Evolutionary conservation across 92 coral and sea anemone species (phyloP).

Genomic region (Umimayanthus chanpuru): DNA sequence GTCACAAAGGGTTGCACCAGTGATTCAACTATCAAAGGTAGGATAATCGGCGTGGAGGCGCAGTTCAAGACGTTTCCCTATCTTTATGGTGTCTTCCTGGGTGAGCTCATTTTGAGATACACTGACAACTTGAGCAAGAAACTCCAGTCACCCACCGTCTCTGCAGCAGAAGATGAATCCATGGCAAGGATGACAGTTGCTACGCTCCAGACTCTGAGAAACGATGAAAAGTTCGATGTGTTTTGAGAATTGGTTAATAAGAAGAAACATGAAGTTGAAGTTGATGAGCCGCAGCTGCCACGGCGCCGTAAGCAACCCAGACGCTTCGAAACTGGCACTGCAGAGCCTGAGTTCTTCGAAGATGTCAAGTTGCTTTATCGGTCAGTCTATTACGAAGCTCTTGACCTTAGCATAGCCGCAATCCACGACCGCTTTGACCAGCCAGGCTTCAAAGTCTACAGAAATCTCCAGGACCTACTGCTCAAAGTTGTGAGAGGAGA

Average conservation of each 20-base stretch:
- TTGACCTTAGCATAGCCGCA: too few relatives aligned
- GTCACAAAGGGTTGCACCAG: conserved; percentile 16
- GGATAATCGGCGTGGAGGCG: too few relatives aligned
- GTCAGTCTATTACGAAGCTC: background rate
- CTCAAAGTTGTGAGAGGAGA: background rate
- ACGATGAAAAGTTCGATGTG: background rate
- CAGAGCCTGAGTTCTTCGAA: background rate
- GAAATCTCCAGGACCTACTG: background rate
- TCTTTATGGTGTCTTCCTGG: conserved; percentile 31
- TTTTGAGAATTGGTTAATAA: background rate
- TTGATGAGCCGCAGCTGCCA: conserved; percentile 25
- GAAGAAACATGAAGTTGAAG: background rate
- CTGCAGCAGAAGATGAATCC: conserved; percentile 37
- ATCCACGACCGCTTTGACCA: background rate
- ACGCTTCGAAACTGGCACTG: conserved; percentile 6
- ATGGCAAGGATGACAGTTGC: conserved; percentile 10
- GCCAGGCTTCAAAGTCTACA: background rate
- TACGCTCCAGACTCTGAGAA: conserved; percentile 21
- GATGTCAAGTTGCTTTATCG: background rate
- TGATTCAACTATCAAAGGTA: conserved; percentile 4
- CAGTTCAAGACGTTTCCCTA: conserved; percentile 22
- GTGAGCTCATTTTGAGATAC: conserved; percentile 30
- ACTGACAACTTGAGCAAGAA: conserved; percentile 17
- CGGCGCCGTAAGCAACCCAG: conserved; percentile 1
- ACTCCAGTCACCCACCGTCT: conserved; percentile 9